These are phyloP conservation scores for Burhinus bistriatus DNA, from an alignment of 2,113 vertebrate genomes.

Conservation along the genomic window DNA sequence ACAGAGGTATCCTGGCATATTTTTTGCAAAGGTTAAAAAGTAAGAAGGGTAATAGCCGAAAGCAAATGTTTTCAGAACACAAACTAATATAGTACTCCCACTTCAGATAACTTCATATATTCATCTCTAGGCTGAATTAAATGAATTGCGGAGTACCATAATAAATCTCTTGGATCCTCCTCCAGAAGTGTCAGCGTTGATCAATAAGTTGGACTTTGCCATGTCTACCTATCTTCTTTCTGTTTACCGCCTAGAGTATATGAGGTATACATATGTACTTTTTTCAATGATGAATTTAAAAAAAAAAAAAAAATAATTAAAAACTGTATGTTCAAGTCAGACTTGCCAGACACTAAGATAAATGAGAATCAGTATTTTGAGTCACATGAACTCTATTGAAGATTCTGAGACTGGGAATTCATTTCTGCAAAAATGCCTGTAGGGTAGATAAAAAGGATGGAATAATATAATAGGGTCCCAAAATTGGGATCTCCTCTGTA, in stretches of 20 bases:
- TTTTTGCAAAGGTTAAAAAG: background rate
- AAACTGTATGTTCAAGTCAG: background rate
- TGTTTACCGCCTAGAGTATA: conserved; percentile 93
- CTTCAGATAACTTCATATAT: background rate
- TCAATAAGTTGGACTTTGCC: conserved; percentile 96
- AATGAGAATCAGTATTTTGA: background rate
- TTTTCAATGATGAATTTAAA: background rate
- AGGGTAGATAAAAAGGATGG: background rate
- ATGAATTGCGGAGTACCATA: conserved; percentile 88
- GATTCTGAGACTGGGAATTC: background rate
- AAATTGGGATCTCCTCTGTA: background rate
- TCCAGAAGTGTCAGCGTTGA: conserved; percentile 88
- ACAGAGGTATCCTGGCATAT: background rate
- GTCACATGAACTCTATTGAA: background rate
- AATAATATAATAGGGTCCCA: background rate
- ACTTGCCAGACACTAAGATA: background rate
- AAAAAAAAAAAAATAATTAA: background rate
- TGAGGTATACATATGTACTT: conserved; percentile 78
- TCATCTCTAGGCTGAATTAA: conserved; percentile 85
- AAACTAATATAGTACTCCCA: background rate
- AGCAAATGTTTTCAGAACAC: background rate
- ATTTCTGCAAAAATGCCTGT: background rate
- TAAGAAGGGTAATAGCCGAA: background rate
- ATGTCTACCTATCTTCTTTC: conserved; percentile 97
- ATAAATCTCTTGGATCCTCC: conserved; percentile 91